Evolutionary conservation across 2,113 vertebrate species (phyloP), one percentile per base, ranked within the genome.

Genomic region (Phyllostomus hastatus): DNA sequence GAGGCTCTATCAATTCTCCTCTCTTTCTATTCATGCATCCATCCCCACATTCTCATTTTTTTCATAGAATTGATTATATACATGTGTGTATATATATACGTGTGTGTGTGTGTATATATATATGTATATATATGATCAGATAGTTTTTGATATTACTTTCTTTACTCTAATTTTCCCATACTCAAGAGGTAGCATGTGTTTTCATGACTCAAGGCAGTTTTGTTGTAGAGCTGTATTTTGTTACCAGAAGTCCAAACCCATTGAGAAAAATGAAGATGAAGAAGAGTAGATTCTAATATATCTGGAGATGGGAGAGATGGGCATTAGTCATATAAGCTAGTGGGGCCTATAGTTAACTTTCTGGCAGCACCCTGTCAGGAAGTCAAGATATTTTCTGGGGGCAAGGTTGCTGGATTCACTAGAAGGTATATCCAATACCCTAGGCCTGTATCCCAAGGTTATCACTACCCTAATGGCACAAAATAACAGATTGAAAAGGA

Each of bases 371-470:
- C 17, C 16, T 61, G 5, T 52, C 4, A n/a, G n/a, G 52, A 16
- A 64, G 17, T 52, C n/a, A 46, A 52, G 8, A 16, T 50, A 26
- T 54, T 82, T 38, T n/a, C 28, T 50, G 14, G 19, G 17, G 28
- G 0, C 8, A 38, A 38, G 75, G 26, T 10, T 72, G 22, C 59
- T 59, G 48, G 15, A 26, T 24, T 3, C 1, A 52, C 59, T 9
- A 54, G 14, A 10, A 26, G 14, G 1, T 10, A 69, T n/a, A 48
- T 20, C 0, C 54, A 50, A 35, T 0, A 75, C 0, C 3, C 31
- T 78, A 28, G 2, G 26, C 5, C 19, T 82, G 15, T 0, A 52
- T n/a, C 5, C 1, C 10, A 72, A 87, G 20, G n/a, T 76, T 95
- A 79, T 88, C 26, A 91, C 4, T 76, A 28, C 1, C 4, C 31